phyloP scores from a whole-genome alignment of 2,797 vertebrate species.

The Sardinella longiceps region DNA sequence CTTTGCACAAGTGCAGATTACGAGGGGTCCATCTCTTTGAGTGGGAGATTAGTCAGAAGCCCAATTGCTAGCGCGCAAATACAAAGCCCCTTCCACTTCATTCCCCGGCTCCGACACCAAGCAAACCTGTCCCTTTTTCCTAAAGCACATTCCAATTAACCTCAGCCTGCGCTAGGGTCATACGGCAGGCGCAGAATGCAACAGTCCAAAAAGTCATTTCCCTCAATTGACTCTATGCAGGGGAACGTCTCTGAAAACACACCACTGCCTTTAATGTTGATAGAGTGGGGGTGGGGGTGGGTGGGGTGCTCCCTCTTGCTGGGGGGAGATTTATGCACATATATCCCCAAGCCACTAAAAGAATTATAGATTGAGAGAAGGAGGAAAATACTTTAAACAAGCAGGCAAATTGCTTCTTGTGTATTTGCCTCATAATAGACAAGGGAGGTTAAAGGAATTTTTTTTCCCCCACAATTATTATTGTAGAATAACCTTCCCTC shows the following conservation, averaged over 20 bases:
- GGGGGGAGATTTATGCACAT: slow-evolving; percentile 18
- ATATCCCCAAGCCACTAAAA: slow-evolving; percentile 7
- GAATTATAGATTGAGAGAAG: not conserved
- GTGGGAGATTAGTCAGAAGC: slow-evolving; percentile 62
- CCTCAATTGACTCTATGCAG: slow-evolving; percentile 47
- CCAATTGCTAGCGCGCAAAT: slow-evolving; percentile 61
- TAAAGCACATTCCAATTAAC: slow-evolving; percentile 75
- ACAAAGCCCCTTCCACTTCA: slow-evolving; percentile 64
- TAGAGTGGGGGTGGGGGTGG: not conserved
- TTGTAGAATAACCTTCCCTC: slow-evolving; percentile 18
- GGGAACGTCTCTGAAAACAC: slow-evolving; percentile 5
- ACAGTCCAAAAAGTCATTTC: slow-evolving; percentile 60
- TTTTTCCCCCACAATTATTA: slow-evolving; percentile 19
- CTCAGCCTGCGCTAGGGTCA: slow-evolving; percentile 60
- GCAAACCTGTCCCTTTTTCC: slow-evolving; percentile 61
- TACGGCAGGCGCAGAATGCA: slow-evolving; percentile 43
- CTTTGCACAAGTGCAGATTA: slow-evolving; percentile 43
- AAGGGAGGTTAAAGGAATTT: slow-evolving; percentile 5
- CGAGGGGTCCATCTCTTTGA: slow-evolving; percentile 47
- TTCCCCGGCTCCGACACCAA: slow-evolving; percentile 57
- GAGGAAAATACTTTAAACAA: slow-evolving; percentile 16
- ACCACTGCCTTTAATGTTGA: not conserved
- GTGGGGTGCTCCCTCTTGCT: not conserved
- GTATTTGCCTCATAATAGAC: slow-evolving; percentile 9
- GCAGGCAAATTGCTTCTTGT: slow-evolving; percentile 27